phyloP scores from a whole-genome alignment of 1,140 invertebrate genomes.

The Drosophila pectinifera region DNA sequence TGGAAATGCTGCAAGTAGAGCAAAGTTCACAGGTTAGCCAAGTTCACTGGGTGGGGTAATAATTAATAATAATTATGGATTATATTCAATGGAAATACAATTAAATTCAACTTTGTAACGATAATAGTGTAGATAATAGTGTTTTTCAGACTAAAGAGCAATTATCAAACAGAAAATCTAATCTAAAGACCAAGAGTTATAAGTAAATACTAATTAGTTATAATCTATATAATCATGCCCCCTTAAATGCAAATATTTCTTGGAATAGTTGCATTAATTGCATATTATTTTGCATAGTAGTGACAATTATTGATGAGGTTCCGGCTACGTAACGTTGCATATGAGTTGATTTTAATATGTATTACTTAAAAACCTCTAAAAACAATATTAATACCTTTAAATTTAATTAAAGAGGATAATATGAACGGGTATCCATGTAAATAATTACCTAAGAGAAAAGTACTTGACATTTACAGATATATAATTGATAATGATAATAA shows the following conservation, averaged over 20 bases:
- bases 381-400: too few relatives aligned
- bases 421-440: too few relatives aligned
- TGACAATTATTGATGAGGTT: not conserved
- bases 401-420: too few relatives aligned
- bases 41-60: not conserved
- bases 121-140: not conserved
- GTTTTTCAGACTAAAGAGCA: not conserved
- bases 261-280: not conserved
- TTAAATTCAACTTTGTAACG: not conserved
- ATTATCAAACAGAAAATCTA: not conserved
- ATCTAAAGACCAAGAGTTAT: too few relatives aligned
- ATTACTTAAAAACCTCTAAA: not conserved
- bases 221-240: too few relatives aligned
- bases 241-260: not conserved
- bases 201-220: too few relatives aligned
- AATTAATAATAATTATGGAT: not conserved
- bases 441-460: not conserved
- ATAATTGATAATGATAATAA: too few relatives aligned
- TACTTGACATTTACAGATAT: too few relatives aligned
- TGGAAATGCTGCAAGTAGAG: slow-evolving; percentile 62
- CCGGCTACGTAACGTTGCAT: not conserved
- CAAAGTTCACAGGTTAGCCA: slow-evolving; percentile 2
- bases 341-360: not conserved
- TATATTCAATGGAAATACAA: not conserved
- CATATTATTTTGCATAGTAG: not conserved